phyloP scores from a whole-genome alignment of 2,888 invertebrate genomes.

The Ernsta delagoae region DNA sequence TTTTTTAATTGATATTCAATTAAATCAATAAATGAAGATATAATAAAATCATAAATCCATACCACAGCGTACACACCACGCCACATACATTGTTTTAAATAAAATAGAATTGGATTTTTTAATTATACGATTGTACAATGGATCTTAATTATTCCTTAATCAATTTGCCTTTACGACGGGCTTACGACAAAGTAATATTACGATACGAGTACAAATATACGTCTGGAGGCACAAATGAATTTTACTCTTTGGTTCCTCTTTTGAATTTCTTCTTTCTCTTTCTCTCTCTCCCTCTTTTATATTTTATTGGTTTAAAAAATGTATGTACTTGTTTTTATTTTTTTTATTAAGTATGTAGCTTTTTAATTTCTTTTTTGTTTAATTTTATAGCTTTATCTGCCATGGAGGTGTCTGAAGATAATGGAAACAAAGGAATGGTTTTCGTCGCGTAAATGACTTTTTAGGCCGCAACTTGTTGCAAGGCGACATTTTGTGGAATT shows the following conservation, averaged over 20 bases:
- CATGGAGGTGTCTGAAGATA: background rate
- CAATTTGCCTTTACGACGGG: conserved; percentile 7
- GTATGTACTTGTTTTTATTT: background rate
- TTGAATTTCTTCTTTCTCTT: background rate
- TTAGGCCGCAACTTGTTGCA: conserved; percentile 25
- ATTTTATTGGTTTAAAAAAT: too few relatives aligned
- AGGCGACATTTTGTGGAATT: conserved; percentile 1
- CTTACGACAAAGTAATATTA: background rate
- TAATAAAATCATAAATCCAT: too few relatives aligned
- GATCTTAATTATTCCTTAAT: background rate
- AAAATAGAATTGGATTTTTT: too few relatives aligned
- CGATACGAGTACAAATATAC: background rate
- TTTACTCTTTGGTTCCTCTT: background rate
- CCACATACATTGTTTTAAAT: too few relatives aligned
- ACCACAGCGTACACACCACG: too few relatives aligned
- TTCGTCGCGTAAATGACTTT: background rate
- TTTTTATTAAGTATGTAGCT: background rate
- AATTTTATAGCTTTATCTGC: background rate
- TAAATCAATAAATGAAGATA: too few relatives aligned
- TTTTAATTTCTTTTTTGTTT: background rate
- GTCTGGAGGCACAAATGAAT: background rate
- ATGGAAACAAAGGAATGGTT: background rate
- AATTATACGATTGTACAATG: background rate
- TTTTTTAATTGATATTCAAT: too few relatives aligned
- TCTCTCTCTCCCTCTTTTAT: too few relatives aligned